Base-by-base conservation (phyloP, 2,797 vertebrate genomes). In the Myiothlypis chrysogaster region DNA sequence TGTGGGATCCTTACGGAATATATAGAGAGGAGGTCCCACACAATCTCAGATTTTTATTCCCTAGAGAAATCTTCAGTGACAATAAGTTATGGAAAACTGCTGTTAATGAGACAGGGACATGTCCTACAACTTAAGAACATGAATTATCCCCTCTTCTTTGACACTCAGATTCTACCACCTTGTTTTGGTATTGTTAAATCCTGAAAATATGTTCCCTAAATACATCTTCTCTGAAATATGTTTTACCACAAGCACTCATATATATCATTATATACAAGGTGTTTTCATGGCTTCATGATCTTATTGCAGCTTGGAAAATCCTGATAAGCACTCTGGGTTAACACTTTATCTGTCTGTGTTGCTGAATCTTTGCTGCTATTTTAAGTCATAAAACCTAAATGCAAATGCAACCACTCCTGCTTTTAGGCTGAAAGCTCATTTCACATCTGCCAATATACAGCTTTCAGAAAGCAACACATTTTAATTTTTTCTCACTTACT, bases 361-460 rank as follows among this genome's bases (percentile, higher is more conserved):
- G 30, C 41, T 65, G 37, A 71, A 65, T 41, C 16, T 75, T 84
- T 53, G 14, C 22, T 88, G 32, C 3, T 73, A 34, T 77, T 93
- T 93, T 86, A 28, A 30, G 20, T 63, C 11, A 34, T 12, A 16
- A 21, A 59, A 52, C 23, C 22, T 41, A 72, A 63, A 83, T 27
- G 28, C 8, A 89, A 87, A 80, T 35, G 20, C 16, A 79, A 61
- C 37, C 80, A 32, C 19, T 70, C 39, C 37, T 78, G n/a, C 27
- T 77, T 85, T 66, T 52, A 59, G 22, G 66, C 1, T 60, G 73
- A 68, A 93, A 92, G 35, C 5, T 92, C 27, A 39, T 89, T 89
- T 89, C 64, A 68, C 13, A 22, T 14, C 27, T 71, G 46, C n/a
- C 53, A 83, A 25, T 71, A 65, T 14, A 66, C 8, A 75, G 25